phyloP scores from a whole-genome alignment of 2,113 vertebrate species.

The Micronisus gabar region DNA sequence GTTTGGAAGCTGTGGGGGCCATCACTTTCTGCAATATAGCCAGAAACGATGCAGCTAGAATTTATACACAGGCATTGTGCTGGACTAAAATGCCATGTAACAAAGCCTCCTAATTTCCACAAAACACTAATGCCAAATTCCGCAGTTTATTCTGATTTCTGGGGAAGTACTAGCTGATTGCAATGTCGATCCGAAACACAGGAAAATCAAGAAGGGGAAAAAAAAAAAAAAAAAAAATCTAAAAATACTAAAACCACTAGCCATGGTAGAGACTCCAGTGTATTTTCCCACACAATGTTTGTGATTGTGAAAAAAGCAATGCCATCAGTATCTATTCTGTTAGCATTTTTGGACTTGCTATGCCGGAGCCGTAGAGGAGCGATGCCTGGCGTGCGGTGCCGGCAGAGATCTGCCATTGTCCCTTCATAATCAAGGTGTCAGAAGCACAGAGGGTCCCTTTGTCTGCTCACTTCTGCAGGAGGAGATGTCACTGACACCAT shows the following conservation, averaged over 20 bases:
- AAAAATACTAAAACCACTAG: neutral
- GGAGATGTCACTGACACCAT: neutral
- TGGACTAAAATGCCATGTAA: neutral
- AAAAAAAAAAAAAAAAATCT: neutral
- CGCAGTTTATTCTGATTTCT: neutral
- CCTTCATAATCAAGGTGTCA: neutral
- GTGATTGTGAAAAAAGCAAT: neutral
- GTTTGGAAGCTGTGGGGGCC: neutral
- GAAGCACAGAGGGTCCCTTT: neutral
- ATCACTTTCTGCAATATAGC: neutral
- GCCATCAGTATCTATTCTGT: neutral
- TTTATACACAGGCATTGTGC: neutral
- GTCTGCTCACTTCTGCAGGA: neutral
- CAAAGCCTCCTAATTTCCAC: slow-evolving; percentile 17
- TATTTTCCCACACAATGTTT: neutral
- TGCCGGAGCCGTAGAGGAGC: neutral
- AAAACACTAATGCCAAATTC: neutral
- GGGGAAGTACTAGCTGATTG: neutral
- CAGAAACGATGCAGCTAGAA: neutral
- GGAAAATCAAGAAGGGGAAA: neutral
- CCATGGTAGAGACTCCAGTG: neutral
- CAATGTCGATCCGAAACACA: neutral
- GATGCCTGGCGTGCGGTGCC: too few relatives aligned
- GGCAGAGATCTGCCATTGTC: neutral
- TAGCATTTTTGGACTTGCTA: neutral